Evolutionary conservation across 2,888 invertebrate species (phyloP).

Genomic region (Noctuana brunneofusca): DNA sequence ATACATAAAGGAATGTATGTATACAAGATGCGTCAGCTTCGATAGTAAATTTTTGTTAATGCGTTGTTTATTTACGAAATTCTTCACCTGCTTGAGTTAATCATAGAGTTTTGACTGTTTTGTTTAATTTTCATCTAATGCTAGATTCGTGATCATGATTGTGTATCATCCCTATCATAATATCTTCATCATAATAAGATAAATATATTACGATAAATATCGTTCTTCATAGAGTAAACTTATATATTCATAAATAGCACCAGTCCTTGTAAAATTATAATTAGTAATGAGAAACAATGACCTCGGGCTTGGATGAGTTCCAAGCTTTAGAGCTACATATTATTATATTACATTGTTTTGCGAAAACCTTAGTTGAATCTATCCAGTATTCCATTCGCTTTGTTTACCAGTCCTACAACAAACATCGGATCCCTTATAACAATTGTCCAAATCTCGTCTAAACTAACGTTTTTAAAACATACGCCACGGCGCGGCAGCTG

Average conservation of each 20-base stretch:
- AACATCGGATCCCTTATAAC: background rate
- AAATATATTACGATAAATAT: conserved; percentile 2
- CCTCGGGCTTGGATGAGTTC: conserved; percentile 28
- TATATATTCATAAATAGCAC: conserved; percentile 8
- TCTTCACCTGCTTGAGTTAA: conserved; percentile 1
- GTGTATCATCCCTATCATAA: too few relatives aligned
- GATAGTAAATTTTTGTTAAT: conserved; percentile 20
- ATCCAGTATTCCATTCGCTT: background rate
- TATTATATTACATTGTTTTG: background rate
- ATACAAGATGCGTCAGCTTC: conserved; percentile 5
- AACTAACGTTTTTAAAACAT: background rate
- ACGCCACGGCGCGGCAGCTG: conserved; percentile 32
- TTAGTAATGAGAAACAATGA: conserved; percentile 29
- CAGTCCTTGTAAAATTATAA: conserved; percentile 29
- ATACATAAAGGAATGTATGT: background rate
- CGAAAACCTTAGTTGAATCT: conserved; percentile 1
- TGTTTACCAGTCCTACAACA: background rate
- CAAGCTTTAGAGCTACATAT: conserved; percentile 10
- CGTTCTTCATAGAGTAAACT: too few relatives aligned
- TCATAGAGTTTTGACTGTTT: background rate
- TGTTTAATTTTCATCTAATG: background rate
- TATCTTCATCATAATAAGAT: too few relatives aligned
- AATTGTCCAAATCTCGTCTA: too few relatives aligned
- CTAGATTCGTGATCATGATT: background rate
- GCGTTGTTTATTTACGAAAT: conserved; percentile 11